A percentile compares a stretch with the other conserved stretches of the same genome.
phyloP scores from a whole-genome alignment of 1,140 invertebrate genomes.

The Hylaeus anthracinus region DNA sequence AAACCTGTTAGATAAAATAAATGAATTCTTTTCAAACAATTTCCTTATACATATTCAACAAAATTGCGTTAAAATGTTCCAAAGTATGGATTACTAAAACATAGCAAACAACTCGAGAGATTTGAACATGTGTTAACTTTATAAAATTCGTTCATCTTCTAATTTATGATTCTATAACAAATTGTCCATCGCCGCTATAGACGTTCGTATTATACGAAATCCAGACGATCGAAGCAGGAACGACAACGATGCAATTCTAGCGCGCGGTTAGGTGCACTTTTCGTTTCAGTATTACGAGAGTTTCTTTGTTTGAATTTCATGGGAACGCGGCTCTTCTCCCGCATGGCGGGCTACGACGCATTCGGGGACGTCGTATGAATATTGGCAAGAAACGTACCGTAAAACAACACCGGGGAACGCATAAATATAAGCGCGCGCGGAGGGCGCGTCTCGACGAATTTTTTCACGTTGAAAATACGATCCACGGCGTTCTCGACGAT shows the following conservation, averaged over 20 bases:
- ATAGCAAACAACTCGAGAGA: too few relatives aligned
- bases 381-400: slow-evolving; percentile 38
- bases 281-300: slow-evolving; percentile 12
- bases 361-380: slow-evolving; percentile 1
- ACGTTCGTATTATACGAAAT: not conserved
- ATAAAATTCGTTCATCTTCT: too few relatives aligned
- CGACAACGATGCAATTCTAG: slow-evolving; percentile 25
- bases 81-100: too few relatives aligned
- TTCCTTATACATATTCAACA: too few relatives aligned
- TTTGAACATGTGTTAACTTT: too few relatives aligned
- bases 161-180: too few relatives aligned
- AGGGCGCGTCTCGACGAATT: not conserved
- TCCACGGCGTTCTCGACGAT: not conserved
- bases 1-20: too few relatives aligned
- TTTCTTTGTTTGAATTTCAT: slow-evolving; percentile 42
- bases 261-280: slow-evolving; percentile 13
- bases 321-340: slow-evolving; percentile 38
- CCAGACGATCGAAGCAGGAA: not conserved
- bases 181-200: too few relatives aligned
- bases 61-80: too few relatives aligned
- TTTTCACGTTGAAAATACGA: not conserved
- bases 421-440: not conserved
- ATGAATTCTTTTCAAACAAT: too few relatives aligned
- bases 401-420: slow-evolving; percentile 19
- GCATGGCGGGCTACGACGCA: slow-evolving; percentile 40